These are phyloP conservation scores for Montipora cactus DNA, from an alignment of 64 coral and sea anemone genomes.

Conservation along the genomic window DNA sequence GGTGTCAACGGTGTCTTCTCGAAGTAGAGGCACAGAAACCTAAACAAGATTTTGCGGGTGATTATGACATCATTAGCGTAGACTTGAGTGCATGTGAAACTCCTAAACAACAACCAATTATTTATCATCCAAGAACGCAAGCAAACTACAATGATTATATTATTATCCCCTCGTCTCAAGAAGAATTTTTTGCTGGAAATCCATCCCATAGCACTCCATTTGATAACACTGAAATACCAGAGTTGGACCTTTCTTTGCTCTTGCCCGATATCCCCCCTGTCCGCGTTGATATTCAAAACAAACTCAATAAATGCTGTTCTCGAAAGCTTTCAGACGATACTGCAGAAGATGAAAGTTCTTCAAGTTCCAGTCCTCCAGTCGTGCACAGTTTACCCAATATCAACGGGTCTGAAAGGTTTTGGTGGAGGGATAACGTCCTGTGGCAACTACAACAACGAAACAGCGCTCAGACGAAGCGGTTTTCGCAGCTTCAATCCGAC, in stretches of 20 bases:
- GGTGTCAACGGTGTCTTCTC: slow-evolving; percentile 25
- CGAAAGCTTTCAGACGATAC: not conserved
- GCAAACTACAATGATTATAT: slow-evolving; percentile 78
- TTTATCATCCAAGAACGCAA: not conserved
- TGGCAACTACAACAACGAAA: slow-evolving; percentile 86
- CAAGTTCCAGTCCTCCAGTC: not conserved
- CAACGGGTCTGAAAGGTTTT: not conserved
- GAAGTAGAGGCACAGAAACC: slow-evolving; percentile 10
- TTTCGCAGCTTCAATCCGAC: slow-evolving; percentile 67
- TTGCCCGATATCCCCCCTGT: not conserved
- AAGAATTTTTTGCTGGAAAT: slow-evolving; percentile 79
- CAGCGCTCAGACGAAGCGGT: slow-evolving; percentile 63
- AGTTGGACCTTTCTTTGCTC: not conserved
- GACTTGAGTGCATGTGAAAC: slow-evolving; percentile 52
- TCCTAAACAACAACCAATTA: not conserved
- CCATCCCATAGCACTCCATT: slow-evolving; percentile 22
- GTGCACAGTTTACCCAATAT: not conserved
- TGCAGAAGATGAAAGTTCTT: not conserved
- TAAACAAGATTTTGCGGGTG: slow-evolving; percentile 34
- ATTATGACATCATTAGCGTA: slow-evolving; percentile 88
- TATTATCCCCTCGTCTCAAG: slow-evolving; percentile 85
- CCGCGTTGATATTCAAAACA: not conserved
- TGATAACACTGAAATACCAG: not conserved
- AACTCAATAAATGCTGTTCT: not conserved
- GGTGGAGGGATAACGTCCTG: slow-evolving; percentile 87